Base-by-base conservation (phyloP, 2,797 vertebrate species). In the Coranthus polyacanthus region DNA sequence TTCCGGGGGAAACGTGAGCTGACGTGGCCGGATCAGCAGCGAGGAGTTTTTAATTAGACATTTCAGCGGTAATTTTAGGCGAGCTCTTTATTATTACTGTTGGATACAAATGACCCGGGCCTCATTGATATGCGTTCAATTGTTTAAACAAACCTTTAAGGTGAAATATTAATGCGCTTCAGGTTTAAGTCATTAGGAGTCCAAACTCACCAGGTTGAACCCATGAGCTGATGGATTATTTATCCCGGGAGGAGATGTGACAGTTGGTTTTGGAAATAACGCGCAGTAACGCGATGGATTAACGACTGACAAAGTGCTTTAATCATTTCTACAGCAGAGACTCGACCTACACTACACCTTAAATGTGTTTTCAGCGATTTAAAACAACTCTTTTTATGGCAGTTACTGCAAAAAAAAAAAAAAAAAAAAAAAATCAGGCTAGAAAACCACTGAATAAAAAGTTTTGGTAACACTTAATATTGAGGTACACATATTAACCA, bases 31-130 rank as follows among this genome's bases (percentile, higher is more conserved):
- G 68, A 69, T 75, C 86, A 81, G 87, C 82, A 78, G 82, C 72
- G 51, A 73, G 69, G 86, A 67, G 88, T 24, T 86, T 93, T 93
- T 92, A 94, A 93, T 93, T 90, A 94, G 92, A 93, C 88, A 75
- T 90, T 86, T 89, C 89, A 86, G 88, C 74, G 67, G 91, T 88
- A 79, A 88, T 89, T 87, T 89, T 85, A 92, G 86, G 80, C 74
- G 75, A 44, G 75, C 67, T 68, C 78, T 84, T 86, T 84, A 82
- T 87, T 86, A 75, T 82, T 85, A 82, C 80, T 41, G 89, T 71
- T 83, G 81, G 83, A 83, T 68, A 81, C 89, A 86, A 88, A 88
- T 80, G 39, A 86, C 71, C 64, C 59, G 67, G 73, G 66, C 63
- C 84, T 89, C 86, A 75, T 84, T 79, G 78, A 85, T 83, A 89